Percentiles rank a stretch among this genome's conserved stretches.
phyloP scores from a whole-genome alignment of 2,113 vertebrate species.

The Heterotilapia buettikoferi region DNA sequence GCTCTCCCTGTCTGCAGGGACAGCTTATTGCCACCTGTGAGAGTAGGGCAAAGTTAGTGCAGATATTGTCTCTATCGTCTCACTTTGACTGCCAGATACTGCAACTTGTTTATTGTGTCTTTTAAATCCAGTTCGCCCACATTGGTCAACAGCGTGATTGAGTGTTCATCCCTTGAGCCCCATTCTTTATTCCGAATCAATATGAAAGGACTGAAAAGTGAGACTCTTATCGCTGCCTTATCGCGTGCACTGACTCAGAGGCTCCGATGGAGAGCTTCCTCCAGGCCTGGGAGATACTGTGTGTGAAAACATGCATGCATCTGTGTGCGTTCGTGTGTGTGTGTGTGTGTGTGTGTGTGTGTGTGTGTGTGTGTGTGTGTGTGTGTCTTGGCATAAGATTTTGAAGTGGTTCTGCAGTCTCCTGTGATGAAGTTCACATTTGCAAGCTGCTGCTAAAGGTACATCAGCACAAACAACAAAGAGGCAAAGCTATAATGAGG shows the following conservation, averaged over 20 bases:
- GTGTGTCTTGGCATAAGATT: neutral
- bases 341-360: neutral
- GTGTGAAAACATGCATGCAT: neutral
- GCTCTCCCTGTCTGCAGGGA: neutral
- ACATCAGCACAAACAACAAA: neutral
- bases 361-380: neutral
- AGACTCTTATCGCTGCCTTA: conserved; percentile 9
- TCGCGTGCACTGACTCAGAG: neutral
- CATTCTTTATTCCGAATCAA: conserved; percentile 45
- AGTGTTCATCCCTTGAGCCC: conserved; percentile 29
- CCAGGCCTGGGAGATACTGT: neutral
- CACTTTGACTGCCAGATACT: neutral
- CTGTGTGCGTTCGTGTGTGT: neutral
- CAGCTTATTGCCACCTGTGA: neutral
- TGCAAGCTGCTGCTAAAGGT: neutral
- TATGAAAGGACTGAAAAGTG: conserved; percentile 16
- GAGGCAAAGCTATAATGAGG: neutral
- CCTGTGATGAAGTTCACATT: neutral
- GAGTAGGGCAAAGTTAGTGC: neutral
- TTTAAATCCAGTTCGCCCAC: conserved; percentile 15
- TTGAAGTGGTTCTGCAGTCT: neutral
- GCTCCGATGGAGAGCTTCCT: conserved; percentile 14
- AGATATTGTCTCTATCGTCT: neutral
- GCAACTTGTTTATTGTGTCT: neutral
- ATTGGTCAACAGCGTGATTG: conserved; percentile 36